phyloP scores from a whole-genome alignment of 2,797 vertebrate genomes.

The Miichthys miiuy region DNA sequence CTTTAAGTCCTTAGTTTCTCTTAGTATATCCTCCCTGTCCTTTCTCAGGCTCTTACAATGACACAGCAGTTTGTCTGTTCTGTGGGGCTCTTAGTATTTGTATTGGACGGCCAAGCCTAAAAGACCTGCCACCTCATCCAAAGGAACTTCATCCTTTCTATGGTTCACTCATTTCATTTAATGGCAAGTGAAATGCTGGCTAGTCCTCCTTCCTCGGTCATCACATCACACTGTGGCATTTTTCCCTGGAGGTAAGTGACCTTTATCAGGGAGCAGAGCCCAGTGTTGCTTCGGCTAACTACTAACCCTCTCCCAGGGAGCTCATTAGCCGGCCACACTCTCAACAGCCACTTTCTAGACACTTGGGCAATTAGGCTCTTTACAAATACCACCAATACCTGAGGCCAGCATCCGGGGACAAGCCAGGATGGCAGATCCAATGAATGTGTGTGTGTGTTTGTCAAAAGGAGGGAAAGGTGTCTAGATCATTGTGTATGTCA shows the following conservation, averaged over 20 bases:
- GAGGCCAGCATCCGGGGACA: conserved; percentile 46
- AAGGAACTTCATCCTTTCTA: conserved; percentile 48
- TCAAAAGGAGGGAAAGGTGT: conserved; percentile 5
- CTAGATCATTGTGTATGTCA: background rate
- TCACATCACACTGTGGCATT: conserved; percentile 74
- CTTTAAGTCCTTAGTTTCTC: conserved; percentile 36
- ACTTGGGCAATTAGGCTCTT: conserved; percentile 77
- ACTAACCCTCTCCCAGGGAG: conserved; percentile 72
- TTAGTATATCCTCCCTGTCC: background rate
- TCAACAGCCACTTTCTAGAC: conserved; percentile 72
- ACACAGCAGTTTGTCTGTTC: conserved; percentile 35
- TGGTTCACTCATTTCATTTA: conserved; percentile 59
- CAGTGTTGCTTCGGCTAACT: conserved; percentile 72
- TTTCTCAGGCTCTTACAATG: conserved; percentile 25
- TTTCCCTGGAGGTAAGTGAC: conserved; percentile 74
- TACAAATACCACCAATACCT: conserved; percentile 76
- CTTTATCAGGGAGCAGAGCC: conserved; percentile 78
- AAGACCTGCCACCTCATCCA: conserved; percentile 49
- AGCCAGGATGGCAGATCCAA: conserved; percentile 24
- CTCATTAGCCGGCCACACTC: conserved; percentile 78
- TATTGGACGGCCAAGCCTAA: conserved; percentile 5
- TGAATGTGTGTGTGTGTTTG: conserved; percentile 28
- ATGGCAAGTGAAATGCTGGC: conserved; percentile 59
- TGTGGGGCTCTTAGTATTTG: conserved; percentile 25
- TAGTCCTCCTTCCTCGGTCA: conserved; percentile 42